Evolutionary conservation across 2,797 vertebrate genomes (phyloP).

Genomic region (Chelon auratus): DNA sequence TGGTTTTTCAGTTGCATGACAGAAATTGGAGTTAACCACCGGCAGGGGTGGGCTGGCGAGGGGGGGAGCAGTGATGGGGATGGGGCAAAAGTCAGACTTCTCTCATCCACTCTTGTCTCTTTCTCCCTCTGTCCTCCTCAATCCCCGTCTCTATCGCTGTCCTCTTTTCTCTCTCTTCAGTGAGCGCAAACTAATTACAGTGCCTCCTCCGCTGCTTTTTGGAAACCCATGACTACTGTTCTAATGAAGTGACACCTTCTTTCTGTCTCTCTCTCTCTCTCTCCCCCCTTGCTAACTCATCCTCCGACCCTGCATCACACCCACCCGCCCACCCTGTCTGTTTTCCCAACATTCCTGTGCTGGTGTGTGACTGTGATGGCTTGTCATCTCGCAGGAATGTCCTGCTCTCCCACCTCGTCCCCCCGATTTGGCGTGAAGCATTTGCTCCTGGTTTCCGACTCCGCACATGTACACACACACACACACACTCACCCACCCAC

Average conservation of each 20-base stretch:
- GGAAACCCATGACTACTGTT: constrained; percentile 89
- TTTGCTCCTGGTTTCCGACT: constrained; percentile 83
- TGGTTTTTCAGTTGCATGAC: constrained; percentile 99
- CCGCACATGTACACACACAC: constrained; percentile 61
- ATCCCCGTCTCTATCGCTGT: constrained; percentile 39
- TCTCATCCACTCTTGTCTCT: constrained; percentile 55
- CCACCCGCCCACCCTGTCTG: constrained; percentile 73
- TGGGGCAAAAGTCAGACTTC: constrained; percentile 88
- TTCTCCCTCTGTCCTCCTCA: constrained; percentile 28
- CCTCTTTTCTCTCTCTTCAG: constrained; percentile 75
- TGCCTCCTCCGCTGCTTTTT: constrained; percentile 86
- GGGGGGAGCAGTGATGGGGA: constrained; percentile 62
- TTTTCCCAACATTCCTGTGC: constrained; percentile 85
- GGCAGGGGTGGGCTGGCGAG: constrained; percentile 72
- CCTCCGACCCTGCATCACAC: constrained; percentile 57
- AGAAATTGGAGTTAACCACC: constrained; percentile 93
- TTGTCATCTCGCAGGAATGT: constrained; percentile 88
- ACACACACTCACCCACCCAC: constrained; percentile 38
- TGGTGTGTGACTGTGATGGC: constrained; percentile 87
- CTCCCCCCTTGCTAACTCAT: constrained; percentile 44
- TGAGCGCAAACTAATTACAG: constrained; percentile 92
- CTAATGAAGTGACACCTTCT: constrained; percentile 92
- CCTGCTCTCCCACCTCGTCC: constrained; percentile 86
- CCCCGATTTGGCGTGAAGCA: constrained; percentile 81
- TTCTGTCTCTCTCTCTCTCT: constrained; percentile 7